Evolutionary conservation across 2,888 invertebrate genomes (phyloP).

Genomic region (Heliconius charithonia): DNA sequence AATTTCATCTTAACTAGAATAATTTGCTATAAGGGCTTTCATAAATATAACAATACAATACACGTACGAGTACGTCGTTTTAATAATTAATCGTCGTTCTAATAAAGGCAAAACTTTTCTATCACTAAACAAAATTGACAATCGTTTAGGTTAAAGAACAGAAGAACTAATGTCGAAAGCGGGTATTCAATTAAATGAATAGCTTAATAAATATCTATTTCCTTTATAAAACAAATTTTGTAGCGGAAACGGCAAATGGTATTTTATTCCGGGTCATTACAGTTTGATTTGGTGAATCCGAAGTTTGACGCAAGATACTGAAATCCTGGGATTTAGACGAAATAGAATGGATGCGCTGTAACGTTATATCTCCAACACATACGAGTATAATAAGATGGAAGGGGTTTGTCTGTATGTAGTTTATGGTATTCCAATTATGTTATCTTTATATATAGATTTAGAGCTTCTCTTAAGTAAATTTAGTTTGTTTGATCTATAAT

Average conservation of each 20-base stretch:
- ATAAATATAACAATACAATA: no score
- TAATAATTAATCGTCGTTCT: not conserved
- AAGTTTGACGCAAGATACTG: conserved; percentile 48
- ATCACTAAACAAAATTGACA: not conserved
- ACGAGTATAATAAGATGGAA: conserved; percentile 11
- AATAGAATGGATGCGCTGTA: conserved; percentile 47
- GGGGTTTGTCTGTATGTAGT: conserved; percentile 10
- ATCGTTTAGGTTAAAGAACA: conserved; percentile 24
- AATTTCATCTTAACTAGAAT: no score
- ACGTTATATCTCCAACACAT: conserved; percentile 39
- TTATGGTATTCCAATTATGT: conserved; percentile 21
- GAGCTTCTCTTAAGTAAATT: not conserved
- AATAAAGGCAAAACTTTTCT: not conserved
- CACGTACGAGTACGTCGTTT: no score
- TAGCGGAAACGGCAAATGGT: conserved; percentile 42
- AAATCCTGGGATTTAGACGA: conserved; percentile 48
- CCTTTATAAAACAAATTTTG: conserved; percentile 46
- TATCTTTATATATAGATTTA: conserved; percentile 6
- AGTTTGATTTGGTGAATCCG: conserved; percentile 49
- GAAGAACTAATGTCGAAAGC: conserved; percentile 27
- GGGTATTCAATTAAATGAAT: conserved; percentile 67
- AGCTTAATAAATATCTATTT: conserved; percentile 51
- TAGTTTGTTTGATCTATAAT: not conserved
- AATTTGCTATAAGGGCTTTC: no score
- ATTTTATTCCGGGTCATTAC: conserved; percentile 51